Evolutionary conservation across 2,113 vertebrate genomes (phyloP).

Genomic region (Caloenas nicobarica): DNA sequence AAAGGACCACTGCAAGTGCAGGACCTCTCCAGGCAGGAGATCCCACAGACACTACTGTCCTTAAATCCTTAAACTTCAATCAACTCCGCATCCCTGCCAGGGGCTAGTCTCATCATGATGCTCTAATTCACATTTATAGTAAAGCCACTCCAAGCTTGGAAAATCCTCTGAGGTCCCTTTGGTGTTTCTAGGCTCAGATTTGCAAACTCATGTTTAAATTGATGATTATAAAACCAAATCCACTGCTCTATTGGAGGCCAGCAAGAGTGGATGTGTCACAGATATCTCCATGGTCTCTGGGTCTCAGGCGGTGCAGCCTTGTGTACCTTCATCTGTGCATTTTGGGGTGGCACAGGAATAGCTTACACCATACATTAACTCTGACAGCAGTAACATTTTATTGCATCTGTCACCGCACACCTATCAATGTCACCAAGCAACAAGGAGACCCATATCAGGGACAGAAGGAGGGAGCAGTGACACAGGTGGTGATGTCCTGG

Average conservation of each 20-base stretch:
- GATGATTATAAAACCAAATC: background rate
- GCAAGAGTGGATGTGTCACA: background rate
- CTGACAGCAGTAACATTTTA: background rate
- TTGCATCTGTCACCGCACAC: fast-evolving
- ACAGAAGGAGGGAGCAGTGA: background rate
- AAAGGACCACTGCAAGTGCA: background rate
- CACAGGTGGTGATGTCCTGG: background rate
- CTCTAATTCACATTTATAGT: background rate
- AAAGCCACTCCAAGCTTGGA: background rate
- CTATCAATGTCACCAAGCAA: background rate
- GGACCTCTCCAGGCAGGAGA: background rate
- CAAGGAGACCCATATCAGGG: background rate
- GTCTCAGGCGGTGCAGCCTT: fast-evolving
- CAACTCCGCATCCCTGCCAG: background rate
- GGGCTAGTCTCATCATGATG: background rate
- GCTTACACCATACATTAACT: background rate
- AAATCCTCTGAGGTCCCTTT: background rate
- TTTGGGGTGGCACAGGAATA: background rate
- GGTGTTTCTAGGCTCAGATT: background rate
- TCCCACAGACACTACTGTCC: background rate
- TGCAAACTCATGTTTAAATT: background rate
- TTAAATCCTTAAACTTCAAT: background rate
- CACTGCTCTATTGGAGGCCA: background rate
- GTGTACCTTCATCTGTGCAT: background rate
- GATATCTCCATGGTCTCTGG: fast-evolving